Evolutionary conservation across 2,797 vertebrate species (phyloP).

Genomic region (Varecia variegata): DNA sequence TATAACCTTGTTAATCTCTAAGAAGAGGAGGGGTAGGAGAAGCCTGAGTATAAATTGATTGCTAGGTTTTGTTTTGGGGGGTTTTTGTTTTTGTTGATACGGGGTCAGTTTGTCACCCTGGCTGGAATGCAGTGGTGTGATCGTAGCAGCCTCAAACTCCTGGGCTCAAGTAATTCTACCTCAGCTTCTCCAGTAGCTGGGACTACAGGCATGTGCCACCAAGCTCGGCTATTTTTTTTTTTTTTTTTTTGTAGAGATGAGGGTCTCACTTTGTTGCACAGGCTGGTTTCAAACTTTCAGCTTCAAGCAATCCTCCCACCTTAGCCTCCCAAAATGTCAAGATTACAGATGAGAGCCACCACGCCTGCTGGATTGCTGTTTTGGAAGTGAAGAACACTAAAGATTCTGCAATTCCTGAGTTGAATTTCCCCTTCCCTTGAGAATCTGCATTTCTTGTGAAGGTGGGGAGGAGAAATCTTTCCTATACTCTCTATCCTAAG

Average conservation of each 20-base stretch:
- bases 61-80: neutral
- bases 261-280: neutral
- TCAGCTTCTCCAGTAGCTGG: neutral
- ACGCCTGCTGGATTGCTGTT: neutral
- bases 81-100: neutral
- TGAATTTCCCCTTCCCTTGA: neutral
- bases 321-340: neutral
- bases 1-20: neutral
- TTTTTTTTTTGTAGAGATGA: neutral
- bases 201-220: neutral
- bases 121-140: neutral
- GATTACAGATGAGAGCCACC: neutral
- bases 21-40: neutral
- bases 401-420: neutral
- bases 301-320: neutral
- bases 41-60: neutral
- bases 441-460: neutral
- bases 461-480: neutral
- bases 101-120: neutral
- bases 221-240: neutral
- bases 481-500: neutral
- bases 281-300: neutral
- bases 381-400: conserved; percentile 9
- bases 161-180: neutral
- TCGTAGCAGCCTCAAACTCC: neutral